phyloP scores from a whole-genome alignment of 1,140 invertebrate genomes.

The Drosophila fuyamai region DNA sequence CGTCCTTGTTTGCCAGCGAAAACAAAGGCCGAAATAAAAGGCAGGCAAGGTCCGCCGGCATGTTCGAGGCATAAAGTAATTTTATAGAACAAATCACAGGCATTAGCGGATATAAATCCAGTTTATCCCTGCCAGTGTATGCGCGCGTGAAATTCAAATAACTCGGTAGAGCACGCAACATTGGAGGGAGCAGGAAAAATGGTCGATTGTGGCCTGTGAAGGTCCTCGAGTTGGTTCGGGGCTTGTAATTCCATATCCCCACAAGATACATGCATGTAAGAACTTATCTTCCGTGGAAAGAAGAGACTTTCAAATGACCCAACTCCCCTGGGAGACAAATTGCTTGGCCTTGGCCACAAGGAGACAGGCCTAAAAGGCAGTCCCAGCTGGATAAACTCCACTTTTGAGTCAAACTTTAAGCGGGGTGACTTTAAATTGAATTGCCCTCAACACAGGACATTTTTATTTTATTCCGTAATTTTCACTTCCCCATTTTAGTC shows the following conservation, averaged over 20 bases:
- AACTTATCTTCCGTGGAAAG: conserved; percentile 9
- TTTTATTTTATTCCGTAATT: conserved; percentile 48
- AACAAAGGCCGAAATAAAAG: conserved; percentile 38
- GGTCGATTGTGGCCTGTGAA: conserved; percentile 44
- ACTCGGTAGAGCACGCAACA: conserved; percentile 47
- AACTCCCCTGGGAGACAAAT: conserved; percentile 27
- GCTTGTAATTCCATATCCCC: conserved; percentile 52
- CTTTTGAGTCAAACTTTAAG: conserved; percentile 14
- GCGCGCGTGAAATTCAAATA: conserved; percentile 82
- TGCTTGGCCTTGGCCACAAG: conserved; percentile 3
- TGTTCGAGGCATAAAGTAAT: conserved; percentile 79
- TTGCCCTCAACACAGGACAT: conserved; percentile 4
- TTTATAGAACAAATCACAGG: conserved; percentile 83
- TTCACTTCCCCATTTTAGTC: conserved; percentile 71
- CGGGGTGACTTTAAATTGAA: conserved; percentile 18
- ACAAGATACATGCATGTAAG: conserved; percentile 15
- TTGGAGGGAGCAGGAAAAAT: conserved; percentile 63
- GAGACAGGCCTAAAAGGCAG: conserved; percentile 3
- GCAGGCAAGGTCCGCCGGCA: conserved; percentile 48
- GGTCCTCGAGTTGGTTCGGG: conserved; percentile 47
- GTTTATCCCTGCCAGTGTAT: conserved; percentile 80
- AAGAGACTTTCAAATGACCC: conserved; percentile 13
- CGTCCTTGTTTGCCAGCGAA: conserved; percentile 20
- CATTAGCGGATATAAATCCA: conserved; percentile 81
- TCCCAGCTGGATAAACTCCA: conserved; percentile 6